Percentiles rank a stretch among this genome's conserved stretches.
Conservation (phyloP, 2,888 invertebrate species). For the Parasteatoda lunata region DNA sequence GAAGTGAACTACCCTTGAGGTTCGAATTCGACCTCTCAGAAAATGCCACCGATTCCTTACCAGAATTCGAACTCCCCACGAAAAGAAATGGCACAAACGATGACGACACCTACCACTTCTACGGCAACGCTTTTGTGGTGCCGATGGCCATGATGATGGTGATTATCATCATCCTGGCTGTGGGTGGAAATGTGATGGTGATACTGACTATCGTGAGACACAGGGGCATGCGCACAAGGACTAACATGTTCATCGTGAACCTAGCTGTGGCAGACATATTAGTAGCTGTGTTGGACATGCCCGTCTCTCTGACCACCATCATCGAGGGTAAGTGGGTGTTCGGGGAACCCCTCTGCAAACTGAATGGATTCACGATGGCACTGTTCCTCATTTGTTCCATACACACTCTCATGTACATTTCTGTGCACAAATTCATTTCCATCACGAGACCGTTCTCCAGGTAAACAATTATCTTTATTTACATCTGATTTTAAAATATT, state of each 20-base stretch:
- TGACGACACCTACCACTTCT: slow-evolving; percentile 51
- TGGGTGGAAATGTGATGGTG: slow-evolving; percentile 75
- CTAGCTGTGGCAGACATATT: slow-evolving; percentile 75
- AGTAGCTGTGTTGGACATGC: slow-evolving; percentile 74
- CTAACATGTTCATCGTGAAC: slow-evolving; percentile 76
- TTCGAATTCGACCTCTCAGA: slow-evolving; percentile 5
- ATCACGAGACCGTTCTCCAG: slow-evolving; percentile 74
- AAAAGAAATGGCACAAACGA: background rate
- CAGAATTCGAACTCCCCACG: background rate
- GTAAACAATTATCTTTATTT: slow-evolving; percentile 17
- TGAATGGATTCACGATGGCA: slow-evolving; percentile 75
- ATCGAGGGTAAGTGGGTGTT: slow-evolving; percentile 74
- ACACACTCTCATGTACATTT: slow-evolving; percentile 76
- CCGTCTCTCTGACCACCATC: slow-evolving; percentile 75
- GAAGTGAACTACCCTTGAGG: background rate
- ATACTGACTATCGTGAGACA: slow-evolving; percentile 75
- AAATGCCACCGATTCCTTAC: background rate
- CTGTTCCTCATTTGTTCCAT: slow-evolving; percentile 75
- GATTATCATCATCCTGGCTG: slow-evolving; percentile 73
- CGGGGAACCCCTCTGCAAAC: slow-evolving; percentile 73
- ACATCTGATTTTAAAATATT: too few species aligned
- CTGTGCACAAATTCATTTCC: slow-evolving; percentile 75
- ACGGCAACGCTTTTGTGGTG: slow-evolving; percentile 71
- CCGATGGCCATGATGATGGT: slow-evolving; percentile 72
- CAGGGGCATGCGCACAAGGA: slow-evolving; percentile 75